phyloP scores from a whole-genome alignment of 1,140 invertebrate species.

The Neodiprion pinetum region DNA sequence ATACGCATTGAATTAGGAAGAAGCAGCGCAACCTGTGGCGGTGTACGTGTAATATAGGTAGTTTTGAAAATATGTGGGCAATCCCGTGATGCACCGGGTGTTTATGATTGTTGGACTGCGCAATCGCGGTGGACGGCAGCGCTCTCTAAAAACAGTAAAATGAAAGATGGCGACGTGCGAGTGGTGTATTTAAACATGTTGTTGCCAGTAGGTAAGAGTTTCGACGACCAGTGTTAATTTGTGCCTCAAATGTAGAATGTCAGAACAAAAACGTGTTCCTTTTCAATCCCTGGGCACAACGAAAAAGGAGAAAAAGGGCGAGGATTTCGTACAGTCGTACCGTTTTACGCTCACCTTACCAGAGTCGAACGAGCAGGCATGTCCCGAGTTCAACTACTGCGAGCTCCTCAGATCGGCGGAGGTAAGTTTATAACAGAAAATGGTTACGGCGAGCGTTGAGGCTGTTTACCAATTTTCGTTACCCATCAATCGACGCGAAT shows the following conservation, averaged over 20 bases:
- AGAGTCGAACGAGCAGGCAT: slow-evolving; percentile 71
- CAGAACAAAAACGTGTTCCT: slow-evolving; percentile 64
- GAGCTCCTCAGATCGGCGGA: slow-evolving; percentile 67
- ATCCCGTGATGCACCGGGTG: slow-evolving; percentile 20
- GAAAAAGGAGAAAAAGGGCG: slow-evolving; percentile 58
- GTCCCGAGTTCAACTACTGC: slow-evolving; percentile 71
- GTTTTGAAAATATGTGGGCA: not conserved
- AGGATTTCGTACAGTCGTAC: slow-evolving; percentile 61
- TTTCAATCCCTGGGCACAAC: slow-evolving; percentile 58
- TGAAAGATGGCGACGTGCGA: slow-evolving; percentile 56
- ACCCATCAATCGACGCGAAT: not conserved
- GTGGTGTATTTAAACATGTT: slow-evolving; percentile 31
- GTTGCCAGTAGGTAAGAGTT: not conserved
- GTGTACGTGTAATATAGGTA: not conserved
- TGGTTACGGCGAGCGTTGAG: not conserved
- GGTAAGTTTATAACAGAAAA: slow-evolving; percentile 58
- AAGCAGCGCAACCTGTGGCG: not conserved
- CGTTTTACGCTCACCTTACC: slow-evolving; percentile 67
- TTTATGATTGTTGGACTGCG: slow-evolving; percentile 9
- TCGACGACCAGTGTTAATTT: not conserved
- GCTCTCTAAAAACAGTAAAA: slow-evolving; percentile 56
- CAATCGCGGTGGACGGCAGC: slow-evolving; percentile 38
- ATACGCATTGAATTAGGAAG: too few relatives aligned
- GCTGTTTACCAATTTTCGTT: not conserved
- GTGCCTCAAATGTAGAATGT: slow-evolving; percentile 47